Conservation (phyloP, 2,113 vertebrate species). For the Tamias sibiricus region DNA sequence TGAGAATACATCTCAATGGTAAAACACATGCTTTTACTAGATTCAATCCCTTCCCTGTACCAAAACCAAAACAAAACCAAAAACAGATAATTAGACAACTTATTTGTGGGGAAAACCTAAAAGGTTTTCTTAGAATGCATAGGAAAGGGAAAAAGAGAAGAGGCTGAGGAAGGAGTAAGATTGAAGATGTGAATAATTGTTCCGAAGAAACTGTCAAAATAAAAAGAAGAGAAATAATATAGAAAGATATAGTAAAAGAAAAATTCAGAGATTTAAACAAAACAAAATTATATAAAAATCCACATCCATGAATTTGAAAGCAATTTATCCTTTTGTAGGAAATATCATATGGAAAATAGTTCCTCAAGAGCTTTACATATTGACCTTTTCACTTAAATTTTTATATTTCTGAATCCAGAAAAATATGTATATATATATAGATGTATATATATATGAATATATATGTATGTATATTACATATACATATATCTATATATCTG, state of each 20-base stretch:
- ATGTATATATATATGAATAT: too few species aligned
- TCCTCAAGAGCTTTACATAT: not conserved
- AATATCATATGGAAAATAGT: not conserved
- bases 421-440: not conserved
- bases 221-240: not conserved
- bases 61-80: not conserved
- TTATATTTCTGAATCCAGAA: not conserved
- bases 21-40: not conserved
- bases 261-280: slow-evolving; percentile 2
- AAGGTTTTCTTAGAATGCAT: not conserved
- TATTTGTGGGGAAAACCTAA: not conserved
- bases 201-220: not conserved
- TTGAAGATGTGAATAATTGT: not conserved
- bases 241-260: slow-evolving; percentile 49
- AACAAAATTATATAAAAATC: not conserved
- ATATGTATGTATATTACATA: not conserved
- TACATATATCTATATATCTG: not conserved
- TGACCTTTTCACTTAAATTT: not conserved
- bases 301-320: not conserved
- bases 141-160: not conserved
- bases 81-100: not conserved
- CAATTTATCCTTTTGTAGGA: not conserved
- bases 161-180: not conserved
- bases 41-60: too few species aligned
- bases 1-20: not conserved